phyloP scores from a whole-genome alignment of 2,113 vertebrate genomes.

The Dolichallabes microphthalmus region DNA sequence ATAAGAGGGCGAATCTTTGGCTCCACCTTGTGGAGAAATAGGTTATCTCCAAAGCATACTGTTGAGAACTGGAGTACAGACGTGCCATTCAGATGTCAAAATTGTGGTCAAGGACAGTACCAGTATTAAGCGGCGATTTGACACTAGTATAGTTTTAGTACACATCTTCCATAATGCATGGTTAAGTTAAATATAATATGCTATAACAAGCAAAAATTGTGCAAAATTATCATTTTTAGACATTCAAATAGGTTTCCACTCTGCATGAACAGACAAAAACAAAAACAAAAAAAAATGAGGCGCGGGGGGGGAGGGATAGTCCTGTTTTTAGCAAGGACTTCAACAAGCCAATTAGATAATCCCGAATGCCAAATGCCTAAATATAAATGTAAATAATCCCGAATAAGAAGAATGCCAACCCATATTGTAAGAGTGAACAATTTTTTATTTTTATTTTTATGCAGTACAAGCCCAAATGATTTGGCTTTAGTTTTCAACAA shows the following conservation, averaged over 20 bases:
- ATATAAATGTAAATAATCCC: no score
- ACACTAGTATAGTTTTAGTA: neutral
- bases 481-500: neutral
- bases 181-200: neutral
- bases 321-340: no score
- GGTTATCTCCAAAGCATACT: neutral
- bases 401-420: no score
- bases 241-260: no score
- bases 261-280: neutral
- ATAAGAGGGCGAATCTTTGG: neutral
- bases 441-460: no score
- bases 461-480: neutral
- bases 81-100: neutral
- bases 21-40: neutral
- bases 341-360: no score
- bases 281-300: neutral
- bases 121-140: neutral
- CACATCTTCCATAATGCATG: neutral
- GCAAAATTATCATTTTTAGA: no score
- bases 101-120: neutral
- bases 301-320: no score
- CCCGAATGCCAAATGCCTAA: no score
- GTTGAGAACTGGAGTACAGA: neutral
- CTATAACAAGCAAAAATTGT: neutral
- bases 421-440: neutral